Percentiles rank a stretch among this genome's conserved stretches.
Evolutionary conservation across 2,888 invertebrate genomes (phyloP).

Genomic region (Elegia similella): DNA sequence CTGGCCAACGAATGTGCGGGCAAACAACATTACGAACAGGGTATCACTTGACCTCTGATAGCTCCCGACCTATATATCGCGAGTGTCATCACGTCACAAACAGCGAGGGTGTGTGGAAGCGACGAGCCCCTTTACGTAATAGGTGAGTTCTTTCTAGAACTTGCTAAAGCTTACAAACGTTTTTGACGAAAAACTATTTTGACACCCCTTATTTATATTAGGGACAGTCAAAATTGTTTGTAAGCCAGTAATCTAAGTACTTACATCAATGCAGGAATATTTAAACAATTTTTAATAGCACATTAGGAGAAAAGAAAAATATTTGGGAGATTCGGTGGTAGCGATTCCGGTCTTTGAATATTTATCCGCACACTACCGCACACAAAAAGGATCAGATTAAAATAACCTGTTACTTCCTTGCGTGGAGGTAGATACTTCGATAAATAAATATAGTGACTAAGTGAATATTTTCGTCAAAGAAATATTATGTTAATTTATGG

Average conservation of each 20-base stretch:
- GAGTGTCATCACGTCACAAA: conserved; percentile 47
- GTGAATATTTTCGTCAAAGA: background rate
- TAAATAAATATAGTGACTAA: background rate
- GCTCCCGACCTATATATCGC: conserved; percentile 37
- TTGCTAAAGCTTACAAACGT: background rate
- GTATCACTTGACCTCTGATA: conserved; percentile 59
- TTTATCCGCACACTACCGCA: too few relatives aligned
- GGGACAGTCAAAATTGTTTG: too few relatives aligned
- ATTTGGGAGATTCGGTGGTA: too few relatives aligned
- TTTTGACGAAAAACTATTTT: too few relatives aligned
- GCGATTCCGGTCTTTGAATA: too few relatives aligned
- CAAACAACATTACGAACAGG: conserved; percentile 49
- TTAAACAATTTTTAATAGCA: too few relatives aligned
- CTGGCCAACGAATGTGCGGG: conserved; percentile 48
- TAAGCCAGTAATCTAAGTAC: too few relatives aligned
- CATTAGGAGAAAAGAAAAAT: too few relatives aligned
- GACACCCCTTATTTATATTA: too few relatives aligned
- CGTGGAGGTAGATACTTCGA: background rate
- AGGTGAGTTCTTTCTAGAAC: background rate
- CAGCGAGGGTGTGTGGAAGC: conserved; percentile 25
- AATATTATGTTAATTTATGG: too few relatives aligned
- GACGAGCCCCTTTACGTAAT: conserved; percentile 54
- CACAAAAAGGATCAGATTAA: background rate
- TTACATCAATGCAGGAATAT: too few relatives aligned
- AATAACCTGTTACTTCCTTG: background rate